Evolutionary conservation across 2,888 invertebrate genomes (phyloP).

Genomic region (Lottia scabra): DNA sequence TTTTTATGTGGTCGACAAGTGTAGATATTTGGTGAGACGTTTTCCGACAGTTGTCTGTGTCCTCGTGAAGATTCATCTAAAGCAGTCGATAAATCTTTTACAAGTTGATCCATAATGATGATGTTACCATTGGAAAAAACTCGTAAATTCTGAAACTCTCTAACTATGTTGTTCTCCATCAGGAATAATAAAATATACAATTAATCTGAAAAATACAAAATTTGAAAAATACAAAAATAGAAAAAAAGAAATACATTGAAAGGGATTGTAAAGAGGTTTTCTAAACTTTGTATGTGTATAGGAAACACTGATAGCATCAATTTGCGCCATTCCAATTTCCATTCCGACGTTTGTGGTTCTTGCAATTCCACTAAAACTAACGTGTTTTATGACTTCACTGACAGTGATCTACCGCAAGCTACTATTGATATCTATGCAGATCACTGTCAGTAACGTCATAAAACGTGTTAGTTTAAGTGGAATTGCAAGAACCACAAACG

Average conservation of each 20-base stretch:
- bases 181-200: slow-evolving; percentile 30
- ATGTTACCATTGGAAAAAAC: slow-evolving; percentile 64
- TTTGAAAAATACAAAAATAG: slow-evolving; percentile 19
- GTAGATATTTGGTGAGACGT: slow-evolving; percentile 39
- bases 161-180: slow-evolving; percentile 68
- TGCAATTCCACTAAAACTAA: no score
- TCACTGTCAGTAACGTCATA: no score
- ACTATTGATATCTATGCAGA: no score
- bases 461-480: no score
- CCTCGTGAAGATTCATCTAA: slow-evolving; percentile 64
- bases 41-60: slow-evolving; percentile 43
- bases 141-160: slow-evolving; percentile 66
- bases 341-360: no score
- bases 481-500: no score
- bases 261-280: no score
- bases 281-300: no score
- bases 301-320: no score
- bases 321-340: no score
- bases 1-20: slow-evolving; percentile 51
- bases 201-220: slow-evolving; percentile 11
- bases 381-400: no score
- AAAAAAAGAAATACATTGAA: neutral
- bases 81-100: slow-evolving; percentile 67
- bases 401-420: no score
- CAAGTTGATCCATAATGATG: slow-evolving; percentile 68